phyloP scores from a whole-genome alignment of 2,797 vertebrate species.

The Betta splendens region DNA sequence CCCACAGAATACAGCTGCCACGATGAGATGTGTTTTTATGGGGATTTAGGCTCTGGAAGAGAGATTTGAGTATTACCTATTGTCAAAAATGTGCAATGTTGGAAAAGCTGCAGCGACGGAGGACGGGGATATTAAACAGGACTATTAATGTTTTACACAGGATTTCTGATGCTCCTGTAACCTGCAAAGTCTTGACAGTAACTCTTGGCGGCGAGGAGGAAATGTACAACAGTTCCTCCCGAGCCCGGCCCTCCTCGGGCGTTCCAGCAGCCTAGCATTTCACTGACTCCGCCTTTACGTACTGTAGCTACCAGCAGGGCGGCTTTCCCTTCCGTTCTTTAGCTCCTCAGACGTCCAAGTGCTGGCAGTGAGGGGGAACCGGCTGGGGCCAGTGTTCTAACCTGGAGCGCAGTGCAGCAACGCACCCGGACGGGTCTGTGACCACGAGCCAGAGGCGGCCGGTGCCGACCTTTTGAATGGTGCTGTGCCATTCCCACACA shows the following conservation, averaged over 20 bases:
- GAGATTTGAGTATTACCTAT: constrained; percentile 73
- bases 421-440: constrained; percentile 30
- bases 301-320: constrained; percentile 55
- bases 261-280: constrained; percentile 56
- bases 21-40: constrained; percentile 71
- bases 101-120: constrained; percentile 41
- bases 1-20: constrained; percentile 71
- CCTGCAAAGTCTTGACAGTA: constrained; percentile 61
- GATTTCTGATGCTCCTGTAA: constrained; percentile 61
- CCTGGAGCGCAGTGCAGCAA: constrained; percentile 30
- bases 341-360: constrained; percentile 47
- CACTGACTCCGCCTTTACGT: constrained; percentile 58
- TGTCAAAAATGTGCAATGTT: constrained; percentile 67
- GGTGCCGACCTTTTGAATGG: constrained; percentile 63
- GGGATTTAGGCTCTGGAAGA: constrained; percentile 73
- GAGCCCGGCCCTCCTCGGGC: constrained; percentile 18
- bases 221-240: constrained; percentile 41
- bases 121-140: constrained; percentile 67
- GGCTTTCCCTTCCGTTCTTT: constrained; percentile 47
- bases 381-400: constrained; percentile 40
- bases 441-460: constrained; percentile 51
- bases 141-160: constrained; percentile 76
- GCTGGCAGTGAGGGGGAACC: constrained; percentile 38
- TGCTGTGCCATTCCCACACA: constrained; percentile 52
- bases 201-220: constrained; percentile 57